These are phyloP conservation scores for Xiphydria camelus DNA, from an alignment of 2,888 invertebrate species.

Conservation along the genomic window DNA sequence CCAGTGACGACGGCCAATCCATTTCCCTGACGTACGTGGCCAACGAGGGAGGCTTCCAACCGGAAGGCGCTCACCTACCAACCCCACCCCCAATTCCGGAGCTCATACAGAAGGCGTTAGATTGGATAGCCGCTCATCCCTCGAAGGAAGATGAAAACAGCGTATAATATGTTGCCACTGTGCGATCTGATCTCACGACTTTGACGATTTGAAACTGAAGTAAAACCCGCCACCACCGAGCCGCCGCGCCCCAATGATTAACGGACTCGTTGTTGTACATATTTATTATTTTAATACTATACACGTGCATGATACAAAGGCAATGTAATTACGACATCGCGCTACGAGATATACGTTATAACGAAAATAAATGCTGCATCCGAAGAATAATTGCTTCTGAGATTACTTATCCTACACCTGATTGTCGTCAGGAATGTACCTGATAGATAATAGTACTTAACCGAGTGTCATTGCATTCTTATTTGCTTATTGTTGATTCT, in stretches of 20 bases:
- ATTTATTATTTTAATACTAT: conserved; percentile 37
- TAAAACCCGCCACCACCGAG: conserved; percentile 21
- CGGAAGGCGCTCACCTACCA: conserved; percentile 55
- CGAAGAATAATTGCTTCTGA: conserved; percentile 13
- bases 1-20: conserved; percentile 51
- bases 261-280: conserved; percentile 39
- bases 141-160: conserved; percentile 27
- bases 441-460: too few relatives aligned
- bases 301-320: too few relatives aligned
- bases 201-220: neutral
- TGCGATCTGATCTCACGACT: neutral
- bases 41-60: conserved; percentile 55
- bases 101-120: conserved; percentile 50
- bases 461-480: neutral
- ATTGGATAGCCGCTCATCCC: conserved; percentile 47
- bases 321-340: conserved; percentile 17
- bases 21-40: conserved; percentile 54
- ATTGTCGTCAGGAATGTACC: too few relatives aligned
- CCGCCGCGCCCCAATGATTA: conserved; percentile 19
- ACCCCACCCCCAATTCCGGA: conserved; percentile 54
- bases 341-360: conserved; percentile 15
- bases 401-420: too few relatives aligned
- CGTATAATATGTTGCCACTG: conserved; percentile 9
- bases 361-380: conserved; percentile 40
- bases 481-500: too few relatives aligned